Evolutionary conservation across 2,888 invertebrate species (phyloP).

Genomic region (Callimorpha dominula): DNA sequence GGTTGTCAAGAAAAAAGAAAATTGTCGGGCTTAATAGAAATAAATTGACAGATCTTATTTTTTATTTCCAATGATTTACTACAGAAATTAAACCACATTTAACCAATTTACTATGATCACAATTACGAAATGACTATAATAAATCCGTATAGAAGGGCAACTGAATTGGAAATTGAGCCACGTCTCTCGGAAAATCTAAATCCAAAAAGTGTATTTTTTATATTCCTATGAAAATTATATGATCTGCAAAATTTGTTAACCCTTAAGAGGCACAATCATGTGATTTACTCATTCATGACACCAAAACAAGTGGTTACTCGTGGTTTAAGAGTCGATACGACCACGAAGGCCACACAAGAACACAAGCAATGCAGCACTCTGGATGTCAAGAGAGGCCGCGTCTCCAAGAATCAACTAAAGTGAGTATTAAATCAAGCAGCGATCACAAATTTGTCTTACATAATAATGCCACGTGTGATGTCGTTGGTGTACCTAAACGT

Average conservation of each 20-base stretch:
- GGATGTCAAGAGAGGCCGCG: background rate
- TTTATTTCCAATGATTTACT: background rate
- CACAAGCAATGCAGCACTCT: slow-evolving; percentile 11
- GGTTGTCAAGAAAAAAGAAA: background rate
- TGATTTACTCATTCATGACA: background rate
- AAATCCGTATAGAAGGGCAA: slow-evolving; percentile 15
- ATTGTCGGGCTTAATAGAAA: background rate
- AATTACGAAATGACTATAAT: slow-evolving; percentile 15
- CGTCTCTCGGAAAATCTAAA: background rate
- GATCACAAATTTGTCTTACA: background rate
- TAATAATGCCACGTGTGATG: background rate
- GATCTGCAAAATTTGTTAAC: background rate
- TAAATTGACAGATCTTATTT: slow-evolving; percentile 7
- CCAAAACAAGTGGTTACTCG: background rate
- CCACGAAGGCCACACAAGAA: background rate
- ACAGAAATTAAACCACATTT: background rate
- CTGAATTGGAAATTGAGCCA: slow-evolving; percentile 14
- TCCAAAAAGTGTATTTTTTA: slow-evolving; percentile 22
- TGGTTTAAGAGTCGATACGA: background rate
- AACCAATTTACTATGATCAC: background rate
- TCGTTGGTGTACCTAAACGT: background rate
- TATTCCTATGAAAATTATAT: slow-evolving; percentile 14
- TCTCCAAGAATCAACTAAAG: slow-evolving; percentile 5
- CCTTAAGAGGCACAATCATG: background rate
- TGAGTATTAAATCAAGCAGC: background rate